phyloP scores from a whole-genome alignment of 2,888 invertebrate genomes.

The Chrysolina oricalcia region DNA sequence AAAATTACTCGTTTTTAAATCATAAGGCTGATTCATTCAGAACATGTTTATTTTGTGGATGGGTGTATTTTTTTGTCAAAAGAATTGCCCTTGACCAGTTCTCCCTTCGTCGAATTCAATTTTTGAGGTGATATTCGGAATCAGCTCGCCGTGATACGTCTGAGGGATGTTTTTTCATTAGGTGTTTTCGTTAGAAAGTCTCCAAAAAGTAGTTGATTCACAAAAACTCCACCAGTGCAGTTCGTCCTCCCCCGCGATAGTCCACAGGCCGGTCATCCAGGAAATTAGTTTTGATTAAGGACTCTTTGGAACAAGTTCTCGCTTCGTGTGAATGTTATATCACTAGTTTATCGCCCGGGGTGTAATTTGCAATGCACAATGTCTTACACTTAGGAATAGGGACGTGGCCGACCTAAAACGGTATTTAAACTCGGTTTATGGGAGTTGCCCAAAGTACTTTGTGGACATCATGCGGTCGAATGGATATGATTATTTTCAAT shows the following conservation, averaged over 20 bases:
- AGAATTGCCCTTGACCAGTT: too few species aligned
- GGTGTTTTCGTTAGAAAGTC: too few species aligned
- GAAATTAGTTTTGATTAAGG: slow-evolving; percentile 71
- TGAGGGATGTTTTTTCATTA: too few species aligned
- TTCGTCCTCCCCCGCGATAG: slow-evolving; percentile 44
- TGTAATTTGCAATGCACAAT: slow-evolving; percentile 52
- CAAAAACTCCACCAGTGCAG: slow-evolving; percentile 26
- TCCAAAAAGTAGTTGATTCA: too few species aligned
- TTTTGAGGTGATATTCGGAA: too few species aligned
- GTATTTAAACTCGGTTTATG: slow-evolving; percentile 35
- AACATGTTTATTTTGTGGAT: too few species aligned
- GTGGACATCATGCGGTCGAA: background rate
- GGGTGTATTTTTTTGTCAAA: too few species aligned
- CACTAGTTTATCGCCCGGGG: slow-evolving; percentile 53
- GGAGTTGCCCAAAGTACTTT: slow-evolving; percentile 9
- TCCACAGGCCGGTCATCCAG: slow-evolving; percentile 65
- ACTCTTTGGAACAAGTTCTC: slow-evolving; percentile 54
- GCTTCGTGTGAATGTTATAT: slow-evolving; percentile 53
- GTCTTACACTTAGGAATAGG: slow-evolving; percentile 39
- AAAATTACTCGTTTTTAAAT: too few species aligned
- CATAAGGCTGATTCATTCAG: too few species aligned
- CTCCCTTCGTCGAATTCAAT: too few species aligned
- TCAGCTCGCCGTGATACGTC: too few species aligned
- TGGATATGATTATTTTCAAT: background rate
- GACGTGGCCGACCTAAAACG: slow-evolving; percentile 22